Percentiles rank a stretch among this genome's conserved stretches.
Evolutionary conservation across 2,888 invertebrate species (phyloP).

Genomic region (Lamellibrachia satsuma): DNA sequence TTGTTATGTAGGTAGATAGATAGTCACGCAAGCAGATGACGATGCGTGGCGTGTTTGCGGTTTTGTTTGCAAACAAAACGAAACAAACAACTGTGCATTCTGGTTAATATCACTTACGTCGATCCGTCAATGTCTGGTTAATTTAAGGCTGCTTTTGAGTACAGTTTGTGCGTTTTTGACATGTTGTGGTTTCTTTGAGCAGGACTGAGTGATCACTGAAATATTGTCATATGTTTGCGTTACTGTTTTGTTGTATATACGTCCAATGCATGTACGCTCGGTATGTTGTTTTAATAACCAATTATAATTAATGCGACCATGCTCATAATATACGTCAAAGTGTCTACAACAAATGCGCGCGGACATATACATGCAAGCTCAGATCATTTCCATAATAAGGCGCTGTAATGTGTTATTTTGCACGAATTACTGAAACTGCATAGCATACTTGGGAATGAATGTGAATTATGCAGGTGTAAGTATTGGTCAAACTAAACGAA

Average conservation of each 20-base stretch:
- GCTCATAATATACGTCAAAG: neutral
- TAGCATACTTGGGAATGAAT: neutral
- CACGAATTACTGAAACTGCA: neutral
- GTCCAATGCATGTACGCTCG: neutral
- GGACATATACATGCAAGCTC: neutral
- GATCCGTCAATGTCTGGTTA: neutral
- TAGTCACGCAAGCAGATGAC: neutral
- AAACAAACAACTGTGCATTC: neutral
- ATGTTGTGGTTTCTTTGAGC: conserved; percentile 2
- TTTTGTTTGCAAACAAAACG: neutral
- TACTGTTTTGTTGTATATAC: neutral
- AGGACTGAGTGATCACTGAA: neutral
- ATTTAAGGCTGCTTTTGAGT: neutral
- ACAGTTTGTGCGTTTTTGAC: conserved; percentile 5
- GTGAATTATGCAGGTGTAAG: neutral
- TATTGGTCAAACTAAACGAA: neutral
- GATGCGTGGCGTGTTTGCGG: neutral
- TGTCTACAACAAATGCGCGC: neutral
- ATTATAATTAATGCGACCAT: neutral
- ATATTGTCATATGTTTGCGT: neutral
- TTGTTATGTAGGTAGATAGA: neutral
- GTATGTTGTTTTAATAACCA: neutral
- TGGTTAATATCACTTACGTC: neutral
- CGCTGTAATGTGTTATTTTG: neutral
- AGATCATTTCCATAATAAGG: neutral